These are phyloP conservation scores for Vidua chalybeata DNA, from an alignment of 2,113 vertebrate genomes.

Conservation along the genomic window DNA sequence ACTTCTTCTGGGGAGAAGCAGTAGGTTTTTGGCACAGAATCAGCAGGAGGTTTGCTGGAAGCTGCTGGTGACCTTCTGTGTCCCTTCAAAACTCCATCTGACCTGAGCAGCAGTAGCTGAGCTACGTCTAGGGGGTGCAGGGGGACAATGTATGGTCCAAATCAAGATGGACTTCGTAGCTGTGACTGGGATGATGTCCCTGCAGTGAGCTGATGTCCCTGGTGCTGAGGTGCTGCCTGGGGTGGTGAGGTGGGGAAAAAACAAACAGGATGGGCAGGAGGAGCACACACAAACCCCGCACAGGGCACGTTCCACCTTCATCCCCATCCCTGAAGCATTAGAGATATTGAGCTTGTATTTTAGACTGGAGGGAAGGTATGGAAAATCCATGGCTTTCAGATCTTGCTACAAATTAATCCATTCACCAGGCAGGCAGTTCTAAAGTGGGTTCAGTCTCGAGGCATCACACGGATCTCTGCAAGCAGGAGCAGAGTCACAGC, in stretches of 20 bases:
- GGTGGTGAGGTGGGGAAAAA: rapidly evolving
- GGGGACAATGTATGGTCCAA: not conserved
- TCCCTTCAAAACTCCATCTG: not conserved
- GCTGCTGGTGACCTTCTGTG: not conserved
- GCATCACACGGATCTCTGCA: rapidly evolving
- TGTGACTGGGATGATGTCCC: not conserved
- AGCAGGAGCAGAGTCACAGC: not conserved
- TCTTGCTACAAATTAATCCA: not conserved
- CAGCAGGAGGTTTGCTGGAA: not conserved
- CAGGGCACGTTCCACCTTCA: not conserved
- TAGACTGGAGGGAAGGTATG: not conserved
- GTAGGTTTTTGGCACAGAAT: not conserved
- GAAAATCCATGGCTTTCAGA: not conserved
- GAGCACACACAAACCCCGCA: not conserved
- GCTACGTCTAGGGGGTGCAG: rapidly evolving
- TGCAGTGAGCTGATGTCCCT: not conserved
- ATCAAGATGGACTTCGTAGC: not conserved
- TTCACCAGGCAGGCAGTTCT: not conserved
- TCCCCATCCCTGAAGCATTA: not conserved
- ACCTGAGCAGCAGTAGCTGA: not conserved
- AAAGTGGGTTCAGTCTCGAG: not conserved
- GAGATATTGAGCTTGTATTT: not conserved
- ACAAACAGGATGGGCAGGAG: rapidly evolving
- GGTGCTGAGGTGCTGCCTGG: not conserved
- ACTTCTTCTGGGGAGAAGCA: not conserved